Evolutionary conservation across 2,797 vertebrate species (phyloP).

Genomic region (Fratercula arctica): DNA sequence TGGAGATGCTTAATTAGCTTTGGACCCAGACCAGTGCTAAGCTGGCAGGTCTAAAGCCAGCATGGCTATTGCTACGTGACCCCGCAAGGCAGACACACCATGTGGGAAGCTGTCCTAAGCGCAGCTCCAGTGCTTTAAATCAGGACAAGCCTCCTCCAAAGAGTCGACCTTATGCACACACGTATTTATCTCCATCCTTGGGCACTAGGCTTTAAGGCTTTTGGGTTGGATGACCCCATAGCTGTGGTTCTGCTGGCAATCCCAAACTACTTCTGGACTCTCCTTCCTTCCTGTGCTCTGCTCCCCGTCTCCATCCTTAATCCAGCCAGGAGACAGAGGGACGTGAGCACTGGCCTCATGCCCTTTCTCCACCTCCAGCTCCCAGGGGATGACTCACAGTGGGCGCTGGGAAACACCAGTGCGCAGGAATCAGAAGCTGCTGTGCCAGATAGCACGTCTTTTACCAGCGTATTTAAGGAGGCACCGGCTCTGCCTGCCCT

Average conservation of each 20-base stretch:
- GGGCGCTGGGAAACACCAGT: not conserved
- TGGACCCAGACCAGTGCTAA: not conserved
- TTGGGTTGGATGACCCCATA: not conserved
- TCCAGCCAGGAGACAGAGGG: not conserved
- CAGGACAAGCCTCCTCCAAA: not conserved
- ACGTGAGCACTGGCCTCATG: not conserved
- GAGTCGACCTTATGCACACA: not conserved
- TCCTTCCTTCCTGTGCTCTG: not conserved
- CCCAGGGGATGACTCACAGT: not conserved
- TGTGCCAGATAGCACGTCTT: not conserved
- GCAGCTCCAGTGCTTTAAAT: not conserved
- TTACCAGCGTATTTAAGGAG: not conserved
- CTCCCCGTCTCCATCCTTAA: not conserved
- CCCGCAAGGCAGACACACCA: not conserved
- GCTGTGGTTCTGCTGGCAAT: not conserved
- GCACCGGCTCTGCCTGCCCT: not conserved
- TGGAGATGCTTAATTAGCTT: not conserved
- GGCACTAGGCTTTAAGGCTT: not conserved
- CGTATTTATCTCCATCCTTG: not conserved
- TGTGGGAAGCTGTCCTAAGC: not conserved
- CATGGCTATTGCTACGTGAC: not conserved
- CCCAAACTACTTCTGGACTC: not conserved
- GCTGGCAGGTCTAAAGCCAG: not conserved
- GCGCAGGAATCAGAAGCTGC: not conserved
- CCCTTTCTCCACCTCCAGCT: slow-evolving; percentile 7